Evolutionary conservation across 2,797 vertebrate genomes (phyloP), one percentile per base, ranked within the genome.

Genomic region (Sebastes nivosus): DNA sequence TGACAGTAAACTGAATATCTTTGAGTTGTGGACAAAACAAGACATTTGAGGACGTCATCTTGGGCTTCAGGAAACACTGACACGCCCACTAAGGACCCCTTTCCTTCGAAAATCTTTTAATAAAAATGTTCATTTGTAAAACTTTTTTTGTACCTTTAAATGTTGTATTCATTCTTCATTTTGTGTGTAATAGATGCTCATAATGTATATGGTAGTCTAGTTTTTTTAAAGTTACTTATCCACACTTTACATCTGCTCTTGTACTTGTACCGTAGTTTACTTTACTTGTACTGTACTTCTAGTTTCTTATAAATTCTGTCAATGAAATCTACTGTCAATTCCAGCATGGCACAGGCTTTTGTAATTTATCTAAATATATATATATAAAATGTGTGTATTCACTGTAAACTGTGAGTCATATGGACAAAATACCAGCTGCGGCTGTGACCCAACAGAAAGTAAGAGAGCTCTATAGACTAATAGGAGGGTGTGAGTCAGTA

Each of bases 401-500:
- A 72, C 65, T 42, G 58, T 27, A 61, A 70, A 72, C 22, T 55
- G 27, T 29, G 59, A 59, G 63, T 81, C 42, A 59, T n/a, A 67
- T 8, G 13, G 29, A 10, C 25, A 67, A 77, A 88, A 80, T 72
- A 79, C 74, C 61, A 77, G 81, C 52, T 72, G 71, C 38, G 3
- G 16, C 69, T 83, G 38, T 67, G 67, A 83, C 73, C 81, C 50
- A 64, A 72, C 78, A 76, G 65, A 84, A 83, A 83, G 80, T 78
- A 36, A 79, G 70, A 59, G 29, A 69, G 80, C 60, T 60, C 20
- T 42, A 30, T 70, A 72, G 65, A 82, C 68, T 87, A 91, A 90
- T 80, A 67, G 50, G 77, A 78, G 84, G 85, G 74, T 91, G 59
- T 61, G 79, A 69, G 85, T 54, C 72, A 89, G 80, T 69, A 80